phyloP scores from a whole-genome alignment of 35 echinoderm and acorn worm genomes.

The Heliocidaris erythrogramma region DNA sequence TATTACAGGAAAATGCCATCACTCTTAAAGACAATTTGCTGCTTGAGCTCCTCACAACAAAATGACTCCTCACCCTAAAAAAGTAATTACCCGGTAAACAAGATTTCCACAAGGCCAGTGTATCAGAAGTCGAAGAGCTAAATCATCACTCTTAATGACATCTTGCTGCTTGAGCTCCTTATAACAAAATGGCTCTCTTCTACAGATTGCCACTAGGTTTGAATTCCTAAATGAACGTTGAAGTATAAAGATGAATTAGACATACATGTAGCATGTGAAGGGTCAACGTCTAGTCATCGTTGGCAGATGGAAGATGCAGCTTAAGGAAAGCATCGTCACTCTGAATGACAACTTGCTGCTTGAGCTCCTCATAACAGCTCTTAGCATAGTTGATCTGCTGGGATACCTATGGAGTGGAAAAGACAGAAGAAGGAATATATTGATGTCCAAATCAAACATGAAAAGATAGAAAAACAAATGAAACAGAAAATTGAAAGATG shows the following conservation, averaged over 20 bases:
- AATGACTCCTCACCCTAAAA: no score
- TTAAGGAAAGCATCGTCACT: conserved; percentile 45
- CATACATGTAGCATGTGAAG: no score
- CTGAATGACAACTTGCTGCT: conserved; percentile 71
- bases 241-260: no score
- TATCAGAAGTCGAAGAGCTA: conserved; percentile 43
- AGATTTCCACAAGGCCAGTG: background rate
- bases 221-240: no score
- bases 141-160: conserved; percentile 32
- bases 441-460: no score
- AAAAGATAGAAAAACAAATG: no score
- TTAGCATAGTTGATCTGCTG: conserved; percentile 99
- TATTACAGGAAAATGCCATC: no score
- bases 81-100: no score
- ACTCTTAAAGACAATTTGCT: conserved; percentile 52
- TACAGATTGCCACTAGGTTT: no score
- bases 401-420: conserved; percentile 56
- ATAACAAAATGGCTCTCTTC: conserved; percentile 34
- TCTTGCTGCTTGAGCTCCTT: conserved; percentile 88
- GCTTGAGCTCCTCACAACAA: conserved; percentile 87
- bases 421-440: background rate
- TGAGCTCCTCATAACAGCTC: conserved; percentile 89
- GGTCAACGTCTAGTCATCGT: background rate
- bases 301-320: conserved; percentile 47
- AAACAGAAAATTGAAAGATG: no score